Evolutionary conservation across 2,888 invertebrate species (phyloP), one percentile per base, ranked within the genome.

Genomic region (Marasmarcha lunaedactyla): DNA sequence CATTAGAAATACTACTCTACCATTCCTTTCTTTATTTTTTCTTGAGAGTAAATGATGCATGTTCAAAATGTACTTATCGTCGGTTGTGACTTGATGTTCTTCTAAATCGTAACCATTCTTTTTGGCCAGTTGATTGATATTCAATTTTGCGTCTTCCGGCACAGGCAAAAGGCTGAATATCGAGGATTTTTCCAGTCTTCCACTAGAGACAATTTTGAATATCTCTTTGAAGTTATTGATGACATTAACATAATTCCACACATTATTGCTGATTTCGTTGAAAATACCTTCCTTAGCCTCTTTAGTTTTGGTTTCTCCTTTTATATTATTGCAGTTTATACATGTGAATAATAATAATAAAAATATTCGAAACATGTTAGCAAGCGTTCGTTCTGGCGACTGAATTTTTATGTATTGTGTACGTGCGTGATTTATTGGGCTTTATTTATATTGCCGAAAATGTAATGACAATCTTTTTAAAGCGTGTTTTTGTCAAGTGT

Each of bases 1-100:
- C 72, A 93, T 92, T 36, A 94, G 63, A 49, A 92, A 86, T 43
- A 89, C 87, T 0, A 84, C 88, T 0, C 51, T 46, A 10, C 56
- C 50, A 4, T 49, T 65, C 6, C 42, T 43, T 2, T 42, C 44
- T 1, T 27, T 39, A 12, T 52, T 49, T 34, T 34, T 53, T 2
- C 46, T 48, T 2, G 42, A 44, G 0, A 57, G 56, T 20, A 79
- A 60, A 46, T 78, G 59, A 42, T 77, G 69, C 11, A 79, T 27
- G 2, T 54, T 59, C 35, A 79, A 45, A 15, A 71, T 52, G 42
- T 74, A 78, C 1, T 65, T 68, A 40, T 78, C 79, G 44, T 65
- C 55, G 0, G 79, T 74, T 0, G 39, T 44, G 1, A 73, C 66
- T 1, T 38, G 48, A 40, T 79, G 72, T 13, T 61, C 57, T 51